These are phyloP conservation scores for Hypsopygia costalis DNA, from an alignment of 2,888 invertebrate species.

Conservation along the genomic window DNA sequence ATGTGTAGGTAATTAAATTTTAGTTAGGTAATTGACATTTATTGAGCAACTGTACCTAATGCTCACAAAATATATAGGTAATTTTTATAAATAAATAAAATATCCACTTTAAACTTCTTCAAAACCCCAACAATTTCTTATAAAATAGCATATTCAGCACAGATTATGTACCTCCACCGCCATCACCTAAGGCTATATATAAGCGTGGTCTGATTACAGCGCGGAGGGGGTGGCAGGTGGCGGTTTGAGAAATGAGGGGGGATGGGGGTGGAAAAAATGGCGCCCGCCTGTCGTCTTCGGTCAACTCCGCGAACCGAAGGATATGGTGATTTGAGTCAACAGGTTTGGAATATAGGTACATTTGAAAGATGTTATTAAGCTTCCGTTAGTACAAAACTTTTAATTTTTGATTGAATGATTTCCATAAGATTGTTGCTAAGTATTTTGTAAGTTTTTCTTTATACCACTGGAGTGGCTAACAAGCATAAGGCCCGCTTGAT, in stretches of 20 bases:
- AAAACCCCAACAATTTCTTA: not conserved
- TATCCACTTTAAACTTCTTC: too few relatives aligned
- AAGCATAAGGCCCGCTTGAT: too few relatives aligned
- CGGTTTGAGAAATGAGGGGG: constrained; percentile 54
- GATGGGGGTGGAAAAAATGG: constrained; percentile 50
- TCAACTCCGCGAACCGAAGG: constrained; percentile 32
- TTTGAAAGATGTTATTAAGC: not conserved
- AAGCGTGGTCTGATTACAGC: constrained; percentile 35
- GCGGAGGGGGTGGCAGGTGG: constrained; percentile 24
- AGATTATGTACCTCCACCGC: constrained; percentile 24
- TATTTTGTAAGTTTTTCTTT: too few relatives aligned
- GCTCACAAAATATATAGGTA: too few relatives aligned
- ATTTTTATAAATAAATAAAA: too few relatives aligned
- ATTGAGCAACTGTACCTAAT: too few relatives aligned
- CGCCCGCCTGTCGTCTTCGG: constrained; percentile 46
- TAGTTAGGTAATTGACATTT: too few relatives aligned
- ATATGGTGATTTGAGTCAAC: constrained; percentile 5
- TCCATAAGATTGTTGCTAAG: too few relatives aligned
- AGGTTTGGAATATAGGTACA: constrained; percentile 1
- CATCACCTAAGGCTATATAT: constrained; percentile 56
- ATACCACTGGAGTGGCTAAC: too few relatives aligned
- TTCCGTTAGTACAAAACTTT: too few relatives aligned
- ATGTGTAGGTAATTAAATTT: too few relatives aligned
- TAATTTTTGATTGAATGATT: too few relatives aligned
- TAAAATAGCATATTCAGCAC: not conserved